A percentile compares a stretch with the other conserved stretches of the same genome.
Conservation (phyloP, 2,113 vertebrate genomes). For the Plecturocebus donacophilus region DNA sequence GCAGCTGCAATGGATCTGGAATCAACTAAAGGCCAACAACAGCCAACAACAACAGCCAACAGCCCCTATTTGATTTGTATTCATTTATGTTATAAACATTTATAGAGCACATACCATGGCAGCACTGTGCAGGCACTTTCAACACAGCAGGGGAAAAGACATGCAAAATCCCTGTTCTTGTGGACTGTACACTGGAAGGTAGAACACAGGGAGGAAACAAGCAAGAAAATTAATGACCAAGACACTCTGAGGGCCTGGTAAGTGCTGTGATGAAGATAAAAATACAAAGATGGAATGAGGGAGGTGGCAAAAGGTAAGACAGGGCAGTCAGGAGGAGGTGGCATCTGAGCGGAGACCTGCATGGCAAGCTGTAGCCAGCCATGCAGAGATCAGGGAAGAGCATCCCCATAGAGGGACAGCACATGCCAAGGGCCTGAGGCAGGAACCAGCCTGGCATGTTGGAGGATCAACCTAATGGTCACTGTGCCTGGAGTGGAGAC, state of each 20-base stretch:
- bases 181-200: rapidly evolving
- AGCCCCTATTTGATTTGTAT: neutral
- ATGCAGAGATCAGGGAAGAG: neutral
- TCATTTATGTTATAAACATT: neutral
- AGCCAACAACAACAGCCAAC: neutral
- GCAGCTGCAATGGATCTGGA: neutral
- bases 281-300: neutral
- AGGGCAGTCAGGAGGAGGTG: neutral
- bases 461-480: neutral
- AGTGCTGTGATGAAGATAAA: neutral
- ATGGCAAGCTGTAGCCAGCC: neutral
- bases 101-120: neutral
- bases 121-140: neutral
- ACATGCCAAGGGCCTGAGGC: neutral
- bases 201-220: too few species aligned
- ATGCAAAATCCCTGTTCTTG: neutral
- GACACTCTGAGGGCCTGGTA: neutral
- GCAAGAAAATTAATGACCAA: neutral
- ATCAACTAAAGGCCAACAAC: neutral
- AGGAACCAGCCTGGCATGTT: neutral
- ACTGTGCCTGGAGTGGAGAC: neutral
- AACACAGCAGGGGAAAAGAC: neutral
- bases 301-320: neutral
- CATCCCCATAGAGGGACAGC: neutral
- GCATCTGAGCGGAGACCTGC: neutral